These are phyloP conservation scores for Alitta virens DNA, from an alignment of 2,888 invertebrate genomes.

Conservation along the genomic window DNA sequence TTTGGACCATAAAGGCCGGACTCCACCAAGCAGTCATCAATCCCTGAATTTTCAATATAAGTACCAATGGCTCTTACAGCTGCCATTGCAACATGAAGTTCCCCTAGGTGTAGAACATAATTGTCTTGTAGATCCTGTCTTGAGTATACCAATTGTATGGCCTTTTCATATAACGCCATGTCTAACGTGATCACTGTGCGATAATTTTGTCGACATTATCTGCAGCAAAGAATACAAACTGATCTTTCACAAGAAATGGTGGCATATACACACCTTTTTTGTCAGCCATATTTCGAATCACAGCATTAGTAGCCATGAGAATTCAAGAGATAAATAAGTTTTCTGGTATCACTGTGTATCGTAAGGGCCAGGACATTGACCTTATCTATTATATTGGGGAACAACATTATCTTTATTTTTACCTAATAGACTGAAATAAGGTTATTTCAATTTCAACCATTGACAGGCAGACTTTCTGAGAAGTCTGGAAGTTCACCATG, in stretches of 20 bases:
- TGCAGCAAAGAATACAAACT: conserved; percentile 16
- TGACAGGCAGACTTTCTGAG: conserved; percentile 2
- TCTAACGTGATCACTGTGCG: conserved; percentile 22
- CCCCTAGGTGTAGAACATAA: conserved; percentile 8
- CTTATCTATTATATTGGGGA: too few relatives aligned
- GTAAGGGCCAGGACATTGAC: too few relatives aligned
- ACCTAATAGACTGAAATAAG: neutral
- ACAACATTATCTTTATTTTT: neutral
- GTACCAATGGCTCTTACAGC: conserved; percentile 12
- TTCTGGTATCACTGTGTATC: too few relatives aligned
- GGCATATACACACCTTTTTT: conserved; percentile 15
- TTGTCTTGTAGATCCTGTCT: conserved; percentile 14
- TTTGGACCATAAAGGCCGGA: conserved; percentile 10
- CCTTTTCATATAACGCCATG: conserved; percentile 23
- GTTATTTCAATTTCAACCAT: conserved; percentile 12
- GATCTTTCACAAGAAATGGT: conserved; percentile 22
- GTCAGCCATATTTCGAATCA: conserved; percentile 16
- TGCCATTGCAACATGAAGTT: conserved; percentile 21
- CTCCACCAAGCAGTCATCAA: conserved; percentile 17
- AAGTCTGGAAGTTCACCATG: neutral
- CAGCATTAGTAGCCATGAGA: conserved; percentile 11
- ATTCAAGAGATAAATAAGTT: too few relatives aligned
- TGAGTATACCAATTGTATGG: conserved; percentile 19
- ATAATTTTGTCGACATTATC: conserved; percentile 23
- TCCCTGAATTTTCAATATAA: conserved; percentile 16